These are phyloP conservation scores for Varanus komodoensis DNA, from an alignment of 2,113 vertebrate genomes.

Conservation along the genomic window DNA sequence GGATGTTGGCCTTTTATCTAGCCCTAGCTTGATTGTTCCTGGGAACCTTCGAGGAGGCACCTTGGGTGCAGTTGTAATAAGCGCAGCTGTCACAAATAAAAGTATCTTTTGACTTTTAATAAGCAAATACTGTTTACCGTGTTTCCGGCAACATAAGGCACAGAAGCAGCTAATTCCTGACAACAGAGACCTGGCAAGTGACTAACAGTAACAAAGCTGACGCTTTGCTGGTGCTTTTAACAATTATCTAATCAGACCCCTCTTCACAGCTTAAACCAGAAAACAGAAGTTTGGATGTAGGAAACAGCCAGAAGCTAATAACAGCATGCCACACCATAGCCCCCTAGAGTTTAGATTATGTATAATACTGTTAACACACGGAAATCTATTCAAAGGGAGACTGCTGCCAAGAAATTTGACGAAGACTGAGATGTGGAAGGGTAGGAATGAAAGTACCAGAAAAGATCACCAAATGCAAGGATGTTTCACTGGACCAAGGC, in stretches of 20 bases:
- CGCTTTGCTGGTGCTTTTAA: constrained; percentile 61
- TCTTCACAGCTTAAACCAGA: constrained; percentile 32
- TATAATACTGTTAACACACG: constrained; percentile 54
- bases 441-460: no score
- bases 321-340: constrained; percentile 28
- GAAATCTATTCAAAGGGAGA: neutral
- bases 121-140: constrained; percentile 61
- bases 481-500: no score
- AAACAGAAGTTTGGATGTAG: constrained; percentile 50
- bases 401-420: no score
- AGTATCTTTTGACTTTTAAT: constrained; percentile 63
- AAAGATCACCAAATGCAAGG: no score
- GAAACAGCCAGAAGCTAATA: constrained; percentile 56
- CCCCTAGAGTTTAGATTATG: constrained; percentile 53
- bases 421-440: no score
- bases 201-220: constrained; percentile 54
- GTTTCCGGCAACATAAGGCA: constrained; percentile 35
- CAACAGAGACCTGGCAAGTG: constrained; percentile 47
- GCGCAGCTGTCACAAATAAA: constrained; percentile 54
- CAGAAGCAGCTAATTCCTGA: constrained; percentile 54
- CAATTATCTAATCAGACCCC: constrained; percentile 62
- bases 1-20: constrained; percentile 56
- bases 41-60: constrained; percentile 59
- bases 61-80: constrained; percentile 67
- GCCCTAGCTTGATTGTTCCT: constrained; percentile 47